Evolutionary conservation across 35 echinoderm and acorn worm species (phyloP).

Genomic region (Lytechinus variegatus): DNA sequence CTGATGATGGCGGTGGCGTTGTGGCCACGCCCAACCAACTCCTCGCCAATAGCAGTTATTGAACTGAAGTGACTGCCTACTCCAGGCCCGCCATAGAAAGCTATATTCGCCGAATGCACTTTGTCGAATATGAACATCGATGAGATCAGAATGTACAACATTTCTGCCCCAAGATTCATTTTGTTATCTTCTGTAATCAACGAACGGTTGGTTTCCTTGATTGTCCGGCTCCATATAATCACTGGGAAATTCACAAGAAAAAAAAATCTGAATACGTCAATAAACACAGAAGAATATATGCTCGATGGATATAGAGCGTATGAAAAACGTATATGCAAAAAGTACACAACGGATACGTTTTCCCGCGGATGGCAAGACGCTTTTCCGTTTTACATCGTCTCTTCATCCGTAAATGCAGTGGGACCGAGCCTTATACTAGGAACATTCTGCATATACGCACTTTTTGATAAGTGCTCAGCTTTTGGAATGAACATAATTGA

Average conservation of each 20-base stretch:
- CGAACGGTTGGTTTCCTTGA: not conserved
- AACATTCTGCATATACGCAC: too few species aligned
- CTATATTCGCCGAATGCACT: constrained; percentile 1
- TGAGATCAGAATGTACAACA: not conserved
- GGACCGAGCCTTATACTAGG: too few species aligned
- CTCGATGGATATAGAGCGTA: too few species aligned
- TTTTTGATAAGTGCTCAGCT: too few species aligned
- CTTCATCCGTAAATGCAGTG: too few species aligned
- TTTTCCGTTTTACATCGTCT: too few species aligned
- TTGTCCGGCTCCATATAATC: not conserved
- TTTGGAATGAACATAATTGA: too few species aligned
- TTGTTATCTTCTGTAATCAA: not conserved
- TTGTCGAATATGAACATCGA: not conserved
- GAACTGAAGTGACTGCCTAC: constrained; percentile 1
- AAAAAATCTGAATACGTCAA: too few species aligned
- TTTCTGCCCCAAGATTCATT: not conserved
- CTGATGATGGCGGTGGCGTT: constrained; percentile 30
- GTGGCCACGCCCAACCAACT: constrained; percentile 37
- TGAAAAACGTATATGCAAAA: too few species aligned
- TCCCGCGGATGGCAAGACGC: too few species aligned
- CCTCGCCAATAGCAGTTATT: not conserved
- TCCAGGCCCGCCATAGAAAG: not conserved
- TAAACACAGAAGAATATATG: too few species aligned
- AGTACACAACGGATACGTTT: too few species aligned
- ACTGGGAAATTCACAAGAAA: not conserved